Conservation (phyloP, 1,140 invertebrate species). For the Aricia agestis region DNA sequence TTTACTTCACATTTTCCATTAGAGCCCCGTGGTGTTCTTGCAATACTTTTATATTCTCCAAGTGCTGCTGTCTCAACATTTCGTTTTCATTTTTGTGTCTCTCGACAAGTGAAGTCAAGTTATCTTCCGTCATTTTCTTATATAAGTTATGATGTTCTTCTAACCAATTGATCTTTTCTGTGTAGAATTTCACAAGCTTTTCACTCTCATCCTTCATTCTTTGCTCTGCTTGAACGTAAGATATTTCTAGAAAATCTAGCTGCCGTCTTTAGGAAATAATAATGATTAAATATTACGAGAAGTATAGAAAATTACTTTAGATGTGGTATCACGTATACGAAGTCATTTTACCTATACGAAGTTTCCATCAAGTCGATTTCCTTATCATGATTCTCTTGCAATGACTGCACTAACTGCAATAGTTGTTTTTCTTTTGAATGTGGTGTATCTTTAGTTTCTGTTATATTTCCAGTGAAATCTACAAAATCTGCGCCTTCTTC, state of each 20-base stretch:
- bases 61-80: slow-evolving; percentile 59
- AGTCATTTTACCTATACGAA: slow-evolving; percentile 56
- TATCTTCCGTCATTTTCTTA: slow-evolving; percentile 57
- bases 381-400: slow-evolving; percentile 72
- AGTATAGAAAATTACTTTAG: too few relatives aligned
- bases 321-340: too few relatives aligned
- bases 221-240: slow-evolving; percentile 60
- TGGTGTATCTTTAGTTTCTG: slow-evolving; percentile 42
- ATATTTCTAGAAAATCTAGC: slow-evolving; percentile 63
- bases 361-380: slow-evolving; percentile 73
- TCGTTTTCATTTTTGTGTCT: slow-evolving; percentile 60
- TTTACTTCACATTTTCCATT: slow-evolving; percentile 70
- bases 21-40: slow-evolving; percentile 67
- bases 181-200: slow-evolving; percentile 61
- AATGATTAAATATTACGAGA: too few relatives aligned
- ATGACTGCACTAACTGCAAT: slow-evolving; percentile 60
- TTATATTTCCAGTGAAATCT: slow-evolving; percentile 28
- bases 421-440: slow-evolving; percentile 59
- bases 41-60: slow-evolving; percentile 61
- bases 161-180: slow-evolving; percentile 63
- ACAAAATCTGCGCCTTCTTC: slow-evolving; percentile 30
- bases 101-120: slow-evolving; percentile 46
- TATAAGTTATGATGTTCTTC: slow-evolving; percentile 63
- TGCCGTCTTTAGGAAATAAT: slow-evolving; percentile 49
- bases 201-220: slow-evolving; percentile 71